Conservation (phyloP, 2,797 vertebrate species). For the Notolabrus celidotus region DNA sequence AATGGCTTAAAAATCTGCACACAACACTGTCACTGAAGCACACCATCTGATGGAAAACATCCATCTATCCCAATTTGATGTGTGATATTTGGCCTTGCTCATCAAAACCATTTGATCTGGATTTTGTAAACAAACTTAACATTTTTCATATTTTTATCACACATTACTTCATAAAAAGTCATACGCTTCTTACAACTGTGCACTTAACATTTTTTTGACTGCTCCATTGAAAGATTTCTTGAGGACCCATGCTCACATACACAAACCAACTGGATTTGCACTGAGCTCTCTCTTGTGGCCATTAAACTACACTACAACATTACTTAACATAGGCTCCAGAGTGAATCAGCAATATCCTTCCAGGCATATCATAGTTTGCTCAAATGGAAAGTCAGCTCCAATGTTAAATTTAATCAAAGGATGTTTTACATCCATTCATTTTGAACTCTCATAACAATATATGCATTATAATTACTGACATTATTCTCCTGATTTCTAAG, state of each 20-base stretch:
- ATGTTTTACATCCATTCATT: constrained; percentile 40
- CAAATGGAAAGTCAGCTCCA: constrained; percentile 28
- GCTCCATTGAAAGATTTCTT: constrained; percentile 48
- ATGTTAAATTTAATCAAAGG: constrained; percentile 41
- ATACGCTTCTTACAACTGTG: constrained; percentile 22
- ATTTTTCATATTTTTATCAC: neutral
- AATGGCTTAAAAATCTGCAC: neutral
- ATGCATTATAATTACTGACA: neutral
- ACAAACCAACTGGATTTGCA: constrained; percentile 29
- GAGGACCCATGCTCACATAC: neutral
- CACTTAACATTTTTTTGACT: constrained; percentile 24
- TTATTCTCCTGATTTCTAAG: neutral
- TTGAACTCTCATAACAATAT: constrained; percentile 14
- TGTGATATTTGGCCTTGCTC: neutral
- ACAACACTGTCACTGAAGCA: constrained; percentile 11
- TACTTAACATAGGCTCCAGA: constrained; percentile 61
- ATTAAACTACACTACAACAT: constrained; percentile 68
- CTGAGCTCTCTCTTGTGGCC: constrained; percentile 83
- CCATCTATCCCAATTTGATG: constrained; percentile 18
- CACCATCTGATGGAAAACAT: constrained; percentile 17
- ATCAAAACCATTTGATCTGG: neutral
- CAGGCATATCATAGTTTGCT: constrained; percentile 37
- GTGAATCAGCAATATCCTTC: constrained; percentile 81
- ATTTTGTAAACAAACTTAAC: constrained; percentile 17
- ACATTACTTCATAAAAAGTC: constrained; percentile 1